Conservation (phyloP, 1,140 invertebrate species). For the Pogonomyrmex californicus region DNA sequence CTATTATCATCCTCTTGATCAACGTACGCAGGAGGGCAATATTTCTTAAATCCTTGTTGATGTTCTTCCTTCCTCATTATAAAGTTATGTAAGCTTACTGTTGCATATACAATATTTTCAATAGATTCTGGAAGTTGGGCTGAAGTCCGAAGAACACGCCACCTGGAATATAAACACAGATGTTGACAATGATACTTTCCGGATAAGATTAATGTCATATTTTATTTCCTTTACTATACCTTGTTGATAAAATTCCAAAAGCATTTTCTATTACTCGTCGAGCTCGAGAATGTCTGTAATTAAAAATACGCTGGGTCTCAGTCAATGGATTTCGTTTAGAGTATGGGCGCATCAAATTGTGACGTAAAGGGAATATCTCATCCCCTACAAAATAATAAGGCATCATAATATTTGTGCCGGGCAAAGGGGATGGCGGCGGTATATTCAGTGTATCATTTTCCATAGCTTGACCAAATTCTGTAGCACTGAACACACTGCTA, state of each 20-base stretch:
- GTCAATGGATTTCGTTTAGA: too few species aligned
- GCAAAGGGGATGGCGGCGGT: conserved; percentile 1
- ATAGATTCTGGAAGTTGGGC: background rate
- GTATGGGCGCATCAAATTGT: too few species aligned
- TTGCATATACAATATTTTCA: background rate
- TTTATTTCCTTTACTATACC: too few species aligned
- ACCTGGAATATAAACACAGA: too few species aligned
- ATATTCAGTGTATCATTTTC: background rate
- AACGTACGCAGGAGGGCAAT: background rate
- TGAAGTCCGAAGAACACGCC: background rate
- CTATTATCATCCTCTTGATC: background rate
- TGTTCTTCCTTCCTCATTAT: conserved; percentile 7
- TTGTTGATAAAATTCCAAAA: too few species aligned
- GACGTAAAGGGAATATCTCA: background rate
- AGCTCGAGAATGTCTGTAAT: too few species aligned
- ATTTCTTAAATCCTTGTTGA: background rate
- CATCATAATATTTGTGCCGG: background rate
- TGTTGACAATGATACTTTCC: too few species aligned
- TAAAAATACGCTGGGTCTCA: too few species aligned
- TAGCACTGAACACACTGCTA: conserved; percentile 9
- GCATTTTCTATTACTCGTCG: too few species aligned
- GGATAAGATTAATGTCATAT: too few species aligned
- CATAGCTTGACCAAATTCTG: conserved; percentile 6
- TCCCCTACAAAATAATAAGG: conserved; percentile 5
- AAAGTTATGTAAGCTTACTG: background rate